Evolutionary conservation across 2,113 vertebrate species (phyloP).

Genomic region (Callorhinus ursinus): DNA sequence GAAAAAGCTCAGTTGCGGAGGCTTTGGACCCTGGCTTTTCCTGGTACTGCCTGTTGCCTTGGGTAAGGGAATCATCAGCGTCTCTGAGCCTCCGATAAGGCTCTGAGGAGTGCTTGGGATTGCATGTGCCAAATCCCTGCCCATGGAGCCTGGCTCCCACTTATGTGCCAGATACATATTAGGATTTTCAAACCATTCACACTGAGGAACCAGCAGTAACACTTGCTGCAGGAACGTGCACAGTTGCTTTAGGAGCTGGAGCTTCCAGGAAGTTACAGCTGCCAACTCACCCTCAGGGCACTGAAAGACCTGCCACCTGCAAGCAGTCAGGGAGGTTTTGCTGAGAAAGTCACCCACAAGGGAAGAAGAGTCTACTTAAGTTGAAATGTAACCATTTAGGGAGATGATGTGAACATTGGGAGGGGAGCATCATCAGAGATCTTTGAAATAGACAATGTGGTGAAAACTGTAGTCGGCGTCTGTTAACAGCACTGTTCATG

Average conservation of each 20-base stretch:
- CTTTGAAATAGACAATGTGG: background rate
- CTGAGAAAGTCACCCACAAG: background rate
- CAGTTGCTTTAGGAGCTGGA: background rate
- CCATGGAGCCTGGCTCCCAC: rapidly evolving
- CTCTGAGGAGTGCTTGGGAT: background rate
- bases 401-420: background rate
- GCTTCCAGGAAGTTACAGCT: background rate
- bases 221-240: background rate
- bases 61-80: background rate
- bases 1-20: background rate
- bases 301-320: background rate
- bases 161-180: rapidly evolving
- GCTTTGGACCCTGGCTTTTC: background rate
- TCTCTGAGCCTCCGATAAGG: background rate
- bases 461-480: background rate
- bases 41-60: background rate
- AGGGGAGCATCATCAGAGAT: background rate
- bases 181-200: background rate
- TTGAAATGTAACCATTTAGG: background rate
- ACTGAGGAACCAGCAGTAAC: background rate
- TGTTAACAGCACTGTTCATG: background rate
- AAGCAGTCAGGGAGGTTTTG: background rate
- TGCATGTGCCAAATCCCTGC: background rate
- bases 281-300: background rate
- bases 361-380: background rate